Evolutionary conservation across 1,140 invertebrate genomes (phyloP).

Genomic region (Whitmania pigra): DNA sequence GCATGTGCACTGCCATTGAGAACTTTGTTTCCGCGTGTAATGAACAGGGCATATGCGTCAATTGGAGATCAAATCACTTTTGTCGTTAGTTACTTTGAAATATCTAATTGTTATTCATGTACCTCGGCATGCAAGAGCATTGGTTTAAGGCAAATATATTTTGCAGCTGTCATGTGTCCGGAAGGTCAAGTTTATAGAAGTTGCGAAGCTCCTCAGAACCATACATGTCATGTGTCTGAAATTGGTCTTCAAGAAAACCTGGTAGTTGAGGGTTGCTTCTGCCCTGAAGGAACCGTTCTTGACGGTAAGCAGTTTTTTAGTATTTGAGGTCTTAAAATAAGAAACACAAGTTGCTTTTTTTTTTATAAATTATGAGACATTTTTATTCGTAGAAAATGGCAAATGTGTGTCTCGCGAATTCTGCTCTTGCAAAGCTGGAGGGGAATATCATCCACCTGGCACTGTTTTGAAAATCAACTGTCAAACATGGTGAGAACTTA

Average conservation of each 20-base stretch:
- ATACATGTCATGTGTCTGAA: conserved; percentile 52
- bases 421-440: conserved; percentile 10
- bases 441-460: background rate
- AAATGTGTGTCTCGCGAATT: conserved; percentile 11
- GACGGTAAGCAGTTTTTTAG: conserved; percentile 8
- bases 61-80: conserved; percentile 65
- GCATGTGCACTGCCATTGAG: conserved; percentile 72
- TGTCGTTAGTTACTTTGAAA: conserved; percentile 54
- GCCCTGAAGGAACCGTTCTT: conserved; percentile 8
- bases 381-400: conserved; percentile 1
- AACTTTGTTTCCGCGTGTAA: conserved; percentile 74
- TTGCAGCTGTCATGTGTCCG: conserved; percentile 51
- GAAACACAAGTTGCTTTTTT: background rate
- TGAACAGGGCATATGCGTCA: conserved; percentile 49
- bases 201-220: conserved; percentile 60
- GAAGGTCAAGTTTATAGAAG: conserved; percentile 64
- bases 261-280: conserved; percentile 15
- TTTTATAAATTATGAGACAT: too few species aligned
- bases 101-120: background rate
- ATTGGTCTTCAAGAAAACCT: background rate
- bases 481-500: conserved; percentile 18
- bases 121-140: background rate
- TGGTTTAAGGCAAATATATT: background rate
- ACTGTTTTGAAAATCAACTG: conserved; percentile 12
- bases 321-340: background rate